Evolutionary conservation across 1,140 invertebrate species (phyloP).

Genomic region (Acromyrmex echinatior): DNA sequence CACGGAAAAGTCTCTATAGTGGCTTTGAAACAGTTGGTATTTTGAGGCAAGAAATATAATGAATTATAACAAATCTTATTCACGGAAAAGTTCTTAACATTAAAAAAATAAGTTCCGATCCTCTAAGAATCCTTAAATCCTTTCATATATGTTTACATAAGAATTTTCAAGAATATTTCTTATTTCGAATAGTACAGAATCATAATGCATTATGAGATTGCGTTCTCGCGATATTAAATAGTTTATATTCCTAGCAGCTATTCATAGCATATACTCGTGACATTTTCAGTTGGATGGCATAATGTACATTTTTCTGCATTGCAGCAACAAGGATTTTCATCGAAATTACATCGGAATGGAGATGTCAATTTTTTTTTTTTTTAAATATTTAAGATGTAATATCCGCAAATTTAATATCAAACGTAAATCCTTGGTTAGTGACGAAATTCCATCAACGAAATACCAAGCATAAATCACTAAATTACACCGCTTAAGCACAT

Average conservation of each 20-base stretch:
- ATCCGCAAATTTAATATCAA: neutral
- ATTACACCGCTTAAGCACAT: neutral
- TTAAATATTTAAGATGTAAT: neutral
- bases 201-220: neutral
- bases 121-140: neutral
- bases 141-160: neutral
- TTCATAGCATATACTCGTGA: neutral
- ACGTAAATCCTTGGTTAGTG: neutral
- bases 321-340: neutral
- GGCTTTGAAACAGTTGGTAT: too few species aligned
- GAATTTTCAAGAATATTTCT: neutral
- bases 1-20: too few species aligned
- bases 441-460: neutral
- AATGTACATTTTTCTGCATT: neutral
- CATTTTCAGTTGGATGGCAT: neutral
- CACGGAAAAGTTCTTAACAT: too few species aligned
- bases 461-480: neutral
- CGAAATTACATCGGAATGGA: neutral
- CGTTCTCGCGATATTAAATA: conserved; percentile 11
- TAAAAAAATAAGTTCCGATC: too few species aligned
- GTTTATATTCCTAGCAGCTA: neutral
- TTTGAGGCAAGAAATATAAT: too few species aligned
- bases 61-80: too few species aligned
- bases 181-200: neutral
- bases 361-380: neutral